Conservation (phyloP, 2,113 vertebrate species). For the Chrysemys picta region DNA sequence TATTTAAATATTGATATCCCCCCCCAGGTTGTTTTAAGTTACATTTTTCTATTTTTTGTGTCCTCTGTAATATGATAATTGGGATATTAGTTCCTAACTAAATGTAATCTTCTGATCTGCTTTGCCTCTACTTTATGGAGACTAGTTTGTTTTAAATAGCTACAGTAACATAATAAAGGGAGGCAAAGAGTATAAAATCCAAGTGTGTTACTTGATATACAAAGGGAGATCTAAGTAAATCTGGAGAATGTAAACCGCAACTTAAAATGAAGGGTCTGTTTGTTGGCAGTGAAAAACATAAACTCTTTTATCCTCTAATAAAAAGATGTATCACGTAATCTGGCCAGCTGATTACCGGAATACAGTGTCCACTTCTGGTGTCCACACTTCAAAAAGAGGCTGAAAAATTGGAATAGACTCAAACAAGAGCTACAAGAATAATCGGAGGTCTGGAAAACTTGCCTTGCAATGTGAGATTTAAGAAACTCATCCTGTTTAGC, state of each 20-base stretch:
- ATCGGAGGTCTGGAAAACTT: slow-evolving; percentile 23
- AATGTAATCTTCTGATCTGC: slow-evolving; percentile 1
- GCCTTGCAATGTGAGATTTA: slow-evolving; percentile 1
- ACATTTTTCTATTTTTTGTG: background rate
- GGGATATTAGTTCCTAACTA: background rate
- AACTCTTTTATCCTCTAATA: background rate
- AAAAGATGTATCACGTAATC: background rate
- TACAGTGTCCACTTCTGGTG: background rate
- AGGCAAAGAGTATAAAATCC: accelerated
- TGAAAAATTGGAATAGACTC: background rate
- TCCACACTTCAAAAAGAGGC: background rate
- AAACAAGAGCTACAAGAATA: slow-evolving; percentile 10
- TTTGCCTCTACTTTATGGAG: background rate
- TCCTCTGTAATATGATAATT: background rate
- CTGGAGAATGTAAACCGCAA: background rate
- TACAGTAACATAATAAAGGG: slow-evolving; percentile 16
- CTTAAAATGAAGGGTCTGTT: background rate
- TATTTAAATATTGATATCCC: background rate
- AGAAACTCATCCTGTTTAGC: slow-evolving; percentile 9
- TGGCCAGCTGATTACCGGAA: background rate
- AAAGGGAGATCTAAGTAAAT: slow-evolving; percentile 25
- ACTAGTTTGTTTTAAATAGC: background rate
- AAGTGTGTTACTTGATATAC: background rate
- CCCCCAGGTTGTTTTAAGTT: background rate
- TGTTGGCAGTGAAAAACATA: background rate